Evolutionary conservation across 1,140 invertebrate genomes (phyloP), one percentile per base, ranked within the genome.

Genomic region (Ips typographus): DNA sequence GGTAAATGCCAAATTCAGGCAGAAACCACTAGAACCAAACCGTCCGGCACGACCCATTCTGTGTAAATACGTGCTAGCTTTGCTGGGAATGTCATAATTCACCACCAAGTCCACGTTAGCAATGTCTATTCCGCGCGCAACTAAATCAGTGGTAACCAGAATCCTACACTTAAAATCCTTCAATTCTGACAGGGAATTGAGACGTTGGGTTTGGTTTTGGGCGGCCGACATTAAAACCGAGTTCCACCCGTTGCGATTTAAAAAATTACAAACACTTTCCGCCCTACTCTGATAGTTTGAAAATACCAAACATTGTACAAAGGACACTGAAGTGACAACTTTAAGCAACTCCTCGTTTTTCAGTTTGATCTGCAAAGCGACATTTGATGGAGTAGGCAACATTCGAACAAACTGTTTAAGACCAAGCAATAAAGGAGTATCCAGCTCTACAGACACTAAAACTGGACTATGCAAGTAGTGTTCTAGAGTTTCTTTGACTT

Each of bases 31-130:
- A 22, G 91, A 89, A 1, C 93, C 93, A 83, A 90, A 99, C 73
- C 97, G 84, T 1, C 96, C 97, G 60, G 95, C 94, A 75, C 96
- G 86, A 3, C 97, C 97, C 77, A 98, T 95, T 78, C 97, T 86
- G 83, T 99, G 98, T 67, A 99, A 85, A 85, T 98, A 99, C 2
- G 94, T 97, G 63, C 93, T 89, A 74, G 86, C 84, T 77, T 95
- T 90, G 58, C 74, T 76, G 1, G 98, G 94, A 49, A 91, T 78
- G 79, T 98, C 96, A 75, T 98, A 85, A 82, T 98, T 98, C 5
- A 99, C 87, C 1, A 99, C 91, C 51, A 99, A 82, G 84, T 99
- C 93, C 4, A 98, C 90, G 84, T 95, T 92, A 61, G 91, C 87
- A 5, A 90, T 91, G 85, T 99, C 97, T 73, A 99, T 94, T 8